phyloP scores from a whole-genome alignment of 2,113 vertebrate genomes.

The Colossoma macropomum region DNA sequence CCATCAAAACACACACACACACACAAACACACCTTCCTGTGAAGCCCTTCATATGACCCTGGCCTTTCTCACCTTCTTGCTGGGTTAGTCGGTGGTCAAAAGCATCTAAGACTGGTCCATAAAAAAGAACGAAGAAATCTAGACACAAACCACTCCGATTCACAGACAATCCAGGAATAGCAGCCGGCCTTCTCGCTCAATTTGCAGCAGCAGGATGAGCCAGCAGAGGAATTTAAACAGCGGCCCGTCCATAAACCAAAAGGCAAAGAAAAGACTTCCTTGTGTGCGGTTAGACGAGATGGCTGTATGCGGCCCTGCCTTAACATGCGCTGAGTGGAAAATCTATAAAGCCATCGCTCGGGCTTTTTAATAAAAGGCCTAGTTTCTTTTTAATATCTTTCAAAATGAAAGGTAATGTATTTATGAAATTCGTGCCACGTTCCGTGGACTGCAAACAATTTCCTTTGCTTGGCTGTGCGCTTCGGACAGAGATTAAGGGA shows the following conservation, averaged over 20 bases:
- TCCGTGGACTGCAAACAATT: slow-evolving; percentile 78
- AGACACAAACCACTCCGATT: slow-evolving; percentile 66
- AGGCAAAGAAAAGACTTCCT: slow-evolving; percentile 66
- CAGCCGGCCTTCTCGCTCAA: slow-evolving; percentile 69
- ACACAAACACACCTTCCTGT: slow-evolving; percentile 27
- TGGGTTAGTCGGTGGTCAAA: slow-evolving; percentile 45
- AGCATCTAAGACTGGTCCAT: slow-evolving; percentile 54
- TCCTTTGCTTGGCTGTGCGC: slow-evolving; percentile 78
- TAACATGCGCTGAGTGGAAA: slow-evolving; percentile 66
- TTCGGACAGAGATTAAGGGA: slow-evolving; percentile 79
- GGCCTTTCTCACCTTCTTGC: slow-evolving; percentile 39
- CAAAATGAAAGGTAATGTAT: slow-evolving; percentile 80
- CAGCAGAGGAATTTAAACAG: slow-evolving; percentile 67
- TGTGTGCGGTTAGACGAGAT: slow-evolving; percentile 63
- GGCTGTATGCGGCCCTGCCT: slow-evolving; percentile 61
- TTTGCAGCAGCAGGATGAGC: slow-evolving; percentile 71
- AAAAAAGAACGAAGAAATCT: slow-evolving; percentile 54
- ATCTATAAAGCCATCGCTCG: slow-evolving; percentile 79
- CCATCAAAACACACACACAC: slow-evolving; percentile 29
- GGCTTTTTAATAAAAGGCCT: slow-evolving; percentile 79
- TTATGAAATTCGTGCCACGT: slow-evolving; percentile 79
- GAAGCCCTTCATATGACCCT: slow-evolving; percentile 32
- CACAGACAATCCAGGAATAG: slow-evolving; percentile 69
- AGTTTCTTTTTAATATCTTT: slow-evolving; percentile 74
- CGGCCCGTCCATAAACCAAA: slow-evolving; percentile 62